These are phyloP conservation scores for Pterostichus niger DNA, from an alignment of 2,888 invertebrate genomes.

Conservation along the genomic window DNA sequence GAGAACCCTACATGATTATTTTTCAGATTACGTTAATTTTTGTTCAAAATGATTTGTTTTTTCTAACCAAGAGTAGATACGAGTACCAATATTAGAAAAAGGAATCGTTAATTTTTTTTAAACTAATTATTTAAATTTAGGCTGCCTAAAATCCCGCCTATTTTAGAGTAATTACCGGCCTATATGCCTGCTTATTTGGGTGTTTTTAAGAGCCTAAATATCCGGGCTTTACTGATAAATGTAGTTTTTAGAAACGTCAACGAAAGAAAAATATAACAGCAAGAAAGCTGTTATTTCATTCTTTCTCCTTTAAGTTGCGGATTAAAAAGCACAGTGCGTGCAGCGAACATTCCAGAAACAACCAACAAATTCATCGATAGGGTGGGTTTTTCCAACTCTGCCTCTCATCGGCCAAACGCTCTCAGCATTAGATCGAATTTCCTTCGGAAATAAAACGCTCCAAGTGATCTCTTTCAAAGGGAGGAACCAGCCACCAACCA, in stretches of 20 bases:
- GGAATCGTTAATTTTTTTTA: too few species aligned
- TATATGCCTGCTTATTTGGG: too few species aligned
- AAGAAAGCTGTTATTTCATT: slow-evolving; percentile 7
- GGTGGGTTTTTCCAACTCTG: slow-evolving; percentile 1
- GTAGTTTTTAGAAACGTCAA: neutral
- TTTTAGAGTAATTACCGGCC: too few species aligned
- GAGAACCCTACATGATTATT: too few species aligned
- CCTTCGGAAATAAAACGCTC: slow-evolving; percentile 63
- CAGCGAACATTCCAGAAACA: slow-evolving; percentile 42
- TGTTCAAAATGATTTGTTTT: too few species aligned
- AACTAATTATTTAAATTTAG: too few species aligned
- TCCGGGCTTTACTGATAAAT: too few species aligned
- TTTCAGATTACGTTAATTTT: too few species aligned
- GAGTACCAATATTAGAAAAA: too few species aligned
- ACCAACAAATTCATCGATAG: slow-evolving; percentile 42
- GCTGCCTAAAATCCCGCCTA: too few species aligned
- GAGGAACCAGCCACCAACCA: neutral
- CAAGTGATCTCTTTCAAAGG: slow-evolving; percentile 27
- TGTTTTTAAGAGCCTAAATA: too few species aligned
- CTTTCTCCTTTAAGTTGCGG: slow-evolving; percentile 38
- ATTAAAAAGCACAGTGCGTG: slow-evolving; percentile 46
- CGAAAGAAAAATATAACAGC: neutral
- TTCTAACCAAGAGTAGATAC: too few species aligned
- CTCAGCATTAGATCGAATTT: slow-evolving; percentile 56
- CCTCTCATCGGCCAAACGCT: slow-evolving; percentile 3